Base-by-base conservation (phyloP, 92 coral and sea anemone genomes). In the Phymanthus crucifer region DNA sequence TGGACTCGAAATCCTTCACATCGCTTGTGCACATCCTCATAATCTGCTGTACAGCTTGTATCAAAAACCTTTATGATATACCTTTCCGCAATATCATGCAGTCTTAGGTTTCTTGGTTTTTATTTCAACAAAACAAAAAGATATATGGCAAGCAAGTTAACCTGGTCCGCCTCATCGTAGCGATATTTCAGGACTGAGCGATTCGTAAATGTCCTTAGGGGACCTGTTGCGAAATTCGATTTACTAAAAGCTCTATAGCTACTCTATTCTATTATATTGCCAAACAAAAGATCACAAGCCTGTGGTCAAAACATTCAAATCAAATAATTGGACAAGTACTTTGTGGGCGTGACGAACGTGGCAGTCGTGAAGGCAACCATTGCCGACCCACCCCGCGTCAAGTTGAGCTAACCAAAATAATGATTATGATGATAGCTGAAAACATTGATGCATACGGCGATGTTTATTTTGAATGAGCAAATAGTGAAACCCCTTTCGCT, bases 311-410 rank as follows among this genome's bases (percentile, higher is more conserved):
- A 32, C 54, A 54, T 75, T 75, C 31, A 35, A 43, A 18, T 47
- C 26, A 35, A 52, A 56, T 31, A 56, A 75, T 34, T 56, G 79
- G n/a, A n/a, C 34, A 54, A 56, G 79, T n/a, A 40, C 19, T 16
- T 32, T 35, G 68, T 35, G 79, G 79, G 79, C 79, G 79, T 75
- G 32, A 56, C 32, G 79, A 57, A 75, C 79, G 69, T 75, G 70
- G 70, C 79, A 75, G 69, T 54, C 69, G 23, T 18, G 68, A 61
- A 12, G 3, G 36, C 68, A 43, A 43, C 48, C 48, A 43, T 10
- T 43, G 48, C 68, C 68, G 29, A 27, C 11, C 36, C 17, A n/a
- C n/a, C n/a, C n/a, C n/a, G n/a, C n/a, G 29, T 5, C 68, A 61
- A 24, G 68, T 6, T 61, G 23, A 54, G 29, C 16, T 29, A 61